Conservation (phyloP, 2,113 vertebrate species). For the Corythoichthys intestinalis region DNA sequence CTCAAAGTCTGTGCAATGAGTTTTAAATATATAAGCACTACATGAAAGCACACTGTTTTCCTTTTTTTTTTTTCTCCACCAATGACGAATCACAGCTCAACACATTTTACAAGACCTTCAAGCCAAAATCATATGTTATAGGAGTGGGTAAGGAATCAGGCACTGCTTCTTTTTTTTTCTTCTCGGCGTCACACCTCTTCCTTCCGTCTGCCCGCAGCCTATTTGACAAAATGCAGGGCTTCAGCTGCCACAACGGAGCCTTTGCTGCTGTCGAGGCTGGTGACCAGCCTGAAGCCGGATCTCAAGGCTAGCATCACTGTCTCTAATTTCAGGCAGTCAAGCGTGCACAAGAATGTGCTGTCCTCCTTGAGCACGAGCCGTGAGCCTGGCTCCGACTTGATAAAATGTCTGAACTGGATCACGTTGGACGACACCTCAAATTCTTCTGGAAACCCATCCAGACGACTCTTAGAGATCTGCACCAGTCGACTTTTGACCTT, state of each 20-base stretch:
- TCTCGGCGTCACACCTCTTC: slow-evolving; percentile 1
- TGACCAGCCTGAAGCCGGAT: slow-evolving; percentile 89
- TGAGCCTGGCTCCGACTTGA: slow-evolving; percentile 96
- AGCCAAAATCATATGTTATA: slow-evolving; percentile 28
- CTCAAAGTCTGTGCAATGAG: slow-evolving; percentile 23
- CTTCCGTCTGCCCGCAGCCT: slow-evolving; percentile 16
- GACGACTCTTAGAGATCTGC: slow-evolving; percentile 94
- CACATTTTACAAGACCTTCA: slow-evolving; percentile 38
- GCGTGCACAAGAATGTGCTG: slow-evolving; percentile 95
- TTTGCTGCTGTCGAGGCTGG: slow-evolving; percentile 93
- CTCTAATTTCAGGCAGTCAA: slow-evolving; percentile 98
- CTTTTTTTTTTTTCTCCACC: slow-evolving; percentile 15
- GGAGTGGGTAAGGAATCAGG: slow-evolving; percentile 25
- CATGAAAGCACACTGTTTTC: slow-evolving; percentile 11
- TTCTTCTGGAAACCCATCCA: slow-evolving; percentile 96
- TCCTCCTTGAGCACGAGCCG: slow-evolving; percentile 96
- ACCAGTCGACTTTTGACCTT: slow-evolving; percentile 94
- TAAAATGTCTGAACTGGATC: slow-evolving; percentile 98
- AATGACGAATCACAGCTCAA: slow-evolving; percentile 40
- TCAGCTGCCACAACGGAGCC: slow-evolving; percentile 96
- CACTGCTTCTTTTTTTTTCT: slow-evolving; percentile 13
- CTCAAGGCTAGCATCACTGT: slow-evolving; percentile 92
- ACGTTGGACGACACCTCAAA: slow-evolving; percentile 92
- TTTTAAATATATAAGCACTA: slow-evolving; percentile 33
- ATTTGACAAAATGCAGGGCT: slow-evolving; percentile 98